phyloP scores from a whole-genome alignment of 2,113 vertebrate genomes.

The Phylloscopus trochiloides region DNA sequence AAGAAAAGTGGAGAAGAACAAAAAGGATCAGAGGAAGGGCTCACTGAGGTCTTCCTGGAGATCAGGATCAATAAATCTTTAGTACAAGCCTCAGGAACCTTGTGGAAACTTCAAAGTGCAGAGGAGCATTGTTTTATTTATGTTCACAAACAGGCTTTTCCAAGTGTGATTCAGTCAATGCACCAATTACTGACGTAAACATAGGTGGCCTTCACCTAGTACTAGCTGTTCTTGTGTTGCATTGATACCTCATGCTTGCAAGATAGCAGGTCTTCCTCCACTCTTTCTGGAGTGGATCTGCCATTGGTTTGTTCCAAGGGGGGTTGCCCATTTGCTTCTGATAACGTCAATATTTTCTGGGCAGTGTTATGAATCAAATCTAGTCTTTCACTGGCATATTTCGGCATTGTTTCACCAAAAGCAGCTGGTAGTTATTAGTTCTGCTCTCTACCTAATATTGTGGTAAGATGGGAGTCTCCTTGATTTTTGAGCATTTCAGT shows the following conservation, averaged over 20 bases:
- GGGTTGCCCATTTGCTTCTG: background rate
- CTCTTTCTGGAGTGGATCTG: background rate
- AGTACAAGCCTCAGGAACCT: background rate
- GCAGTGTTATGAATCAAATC: background rate
- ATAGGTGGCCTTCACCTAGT: background rate
- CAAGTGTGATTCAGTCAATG: background rate
- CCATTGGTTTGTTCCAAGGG: background rate
- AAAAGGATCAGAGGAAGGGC: background rate
- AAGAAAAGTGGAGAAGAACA: background rate
- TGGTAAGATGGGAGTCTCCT: background rate
- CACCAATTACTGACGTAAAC: background rate
- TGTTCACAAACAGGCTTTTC: background rate
- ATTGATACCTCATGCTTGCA: background rate
- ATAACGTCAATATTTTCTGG: background rate
- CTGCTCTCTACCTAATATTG: background rate
- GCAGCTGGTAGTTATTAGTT: background rate
- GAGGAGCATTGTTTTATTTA: background rate
- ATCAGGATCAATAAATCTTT: background rate
- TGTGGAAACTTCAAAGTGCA: background rate
- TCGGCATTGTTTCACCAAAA: background rate
- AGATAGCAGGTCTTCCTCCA: background rate
- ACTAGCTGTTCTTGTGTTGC: background rate
- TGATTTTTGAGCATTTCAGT: background rate
- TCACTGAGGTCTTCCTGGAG: background rate
- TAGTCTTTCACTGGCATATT: background rate